Conservation (phyloP, 1,140 invertebrate genomes). For the Atta texana region DNA sequence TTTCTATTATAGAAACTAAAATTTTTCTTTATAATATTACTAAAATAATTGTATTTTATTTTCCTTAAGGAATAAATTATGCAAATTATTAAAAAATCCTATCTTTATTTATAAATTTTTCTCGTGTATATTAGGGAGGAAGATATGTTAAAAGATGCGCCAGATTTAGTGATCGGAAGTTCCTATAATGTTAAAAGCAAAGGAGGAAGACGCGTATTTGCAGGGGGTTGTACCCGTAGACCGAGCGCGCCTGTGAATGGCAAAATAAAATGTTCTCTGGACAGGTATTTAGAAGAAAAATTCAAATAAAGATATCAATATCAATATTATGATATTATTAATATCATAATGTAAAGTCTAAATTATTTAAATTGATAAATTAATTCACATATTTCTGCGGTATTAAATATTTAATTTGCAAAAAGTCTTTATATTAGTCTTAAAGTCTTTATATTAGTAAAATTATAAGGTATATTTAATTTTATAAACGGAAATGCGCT, state of each 20-base stretch:
- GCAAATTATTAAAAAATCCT: not conserved
- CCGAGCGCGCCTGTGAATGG: constrained; percentile 84
- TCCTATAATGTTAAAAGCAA: constrained; percentile 52
- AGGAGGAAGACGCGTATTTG: constrained; percentile 27
- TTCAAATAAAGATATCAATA: not conserved
- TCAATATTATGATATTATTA: too few species aligned
- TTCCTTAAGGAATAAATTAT: not conserved
- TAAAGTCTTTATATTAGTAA: not conserved
- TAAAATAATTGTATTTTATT: not conserved
- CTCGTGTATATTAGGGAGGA: not conserved
- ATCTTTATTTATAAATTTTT: not conserved
- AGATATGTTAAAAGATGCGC: not conserved
- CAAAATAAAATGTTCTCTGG: constrained; percentile 82
- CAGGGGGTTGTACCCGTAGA: constrained; percentile 75
- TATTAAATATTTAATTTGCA: not conserved
- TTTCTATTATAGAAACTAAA: not conserved
- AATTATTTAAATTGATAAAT: constrained; percentile 13
- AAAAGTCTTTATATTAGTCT: too few species aligned
- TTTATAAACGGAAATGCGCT: not conserved
- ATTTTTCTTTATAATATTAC: not conserved
- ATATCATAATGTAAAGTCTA: not conserved
- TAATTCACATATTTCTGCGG: not conserved
- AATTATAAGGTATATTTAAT: not conserved
- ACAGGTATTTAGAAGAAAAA: constrained; percentile 72
- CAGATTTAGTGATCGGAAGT: not conserved